phyloP scores from a whole-genome alignment of 1,140 invertebrate genomes.

The Pseudomyrmex cubaensis region DNA sequence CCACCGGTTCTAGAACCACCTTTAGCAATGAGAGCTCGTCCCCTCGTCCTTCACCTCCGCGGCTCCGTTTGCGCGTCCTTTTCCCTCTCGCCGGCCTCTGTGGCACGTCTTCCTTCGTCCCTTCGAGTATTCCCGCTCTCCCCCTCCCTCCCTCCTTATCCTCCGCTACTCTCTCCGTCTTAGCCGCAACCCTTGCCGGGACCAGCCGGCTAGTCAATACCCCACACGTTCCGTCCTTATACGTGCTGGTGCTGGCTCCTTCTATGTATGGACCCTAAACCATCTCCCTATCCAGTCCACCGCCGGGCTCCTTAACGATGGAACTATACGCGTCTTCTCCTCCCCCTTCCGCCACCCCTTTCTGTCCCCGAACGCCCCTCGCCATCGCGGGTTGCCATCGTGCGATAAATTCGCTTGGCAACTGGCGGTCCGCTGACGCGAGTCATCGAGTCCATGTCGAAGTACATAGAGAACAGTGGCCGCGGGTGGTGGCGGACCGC shows the following conservation, averaged over 20 bases:
- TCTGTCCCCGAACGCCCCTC: conserved; percentile 45
- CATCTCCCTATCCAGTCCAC: conserved; percentile 73
- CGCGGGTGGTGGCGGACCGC: background rate
- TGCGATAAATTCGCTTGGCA: conserved; percentile 78
- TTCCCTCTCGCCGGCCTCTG: conserved; percentile 64
- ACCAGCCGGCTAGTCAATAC: conserved; percentile 81
- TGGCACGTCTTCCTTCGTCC: conserved; percentile 61
- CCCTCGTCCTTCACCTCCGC: conserved; percentile 45
- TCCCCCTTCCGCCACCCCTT: conserved; percentile 41
- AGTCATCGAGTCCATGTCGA: conserved; percentile 62
- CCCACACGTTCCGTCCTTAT: conserved; percentile 77
- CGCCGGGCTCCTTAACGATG: conserved; percentile 75
- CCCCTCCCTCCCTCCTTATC: conserved; percentile 59
- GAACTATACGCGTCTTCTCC: conserved; percentile 70
- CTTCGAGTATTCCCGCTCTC: conserved; percentile 67
- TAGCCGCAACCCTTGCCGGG: conserved; percentile 83
- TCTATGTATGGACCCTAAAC: conserved; percentile 74
- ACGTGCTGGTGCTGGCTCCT: conserved; percentile 71
- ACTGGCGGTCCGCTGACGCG: conserved; percentile 76
- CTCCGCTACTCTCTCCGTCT: conserved; percentile 79
- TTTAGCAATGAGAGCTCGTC: conserved; percentile 72
- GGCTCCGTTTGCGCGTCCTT: conserved; percentile 58
- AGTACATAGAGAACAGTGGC: conserved; percentile 31
- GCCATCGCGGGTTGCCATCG: conserved; percentile 53
- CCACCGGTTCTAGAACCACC: conserved; percentile 71